Base-by-base conservation (phyloP, 2,888 invertebrate species). In the Cosmorhoe ocellata region DNA sequence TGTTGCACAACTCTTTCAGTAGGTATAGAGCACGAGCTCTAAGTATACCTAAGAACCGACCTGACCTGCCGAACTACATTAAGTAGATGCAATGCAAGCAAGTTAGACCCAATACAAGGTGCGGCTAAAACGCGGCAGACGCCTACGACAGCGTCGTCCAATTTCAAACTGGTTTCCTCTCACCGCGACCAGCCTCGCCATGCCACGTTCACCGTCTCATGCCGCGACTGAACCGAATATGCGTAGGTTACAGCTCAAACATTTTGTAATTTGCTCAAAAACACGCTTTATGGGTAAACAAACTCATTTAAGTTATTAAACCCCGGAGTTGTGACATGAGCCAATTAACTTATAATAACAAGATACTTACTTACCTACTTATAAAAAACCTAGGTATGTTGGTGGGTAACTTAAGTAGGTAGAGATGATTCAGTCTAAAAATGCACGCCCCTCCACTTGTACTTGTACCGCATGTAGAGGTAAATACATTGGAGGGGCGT, bases 131-230 rank as follows among this genome's bases (percentile, higher is more conserved):
- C 64, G 73, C 69, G 71, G 77, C 78, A 75, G 77, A 80, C 84
- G 80, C 85, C 76, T 71, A 76, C 80, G 63, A 62, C 64, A 41
- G 63, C 71, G 58, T 62, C 63, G 64, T 46, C 40, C 66, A 61
- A 67, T 69, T 37, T 33, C 74, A 81, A 88, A 89, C 88, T 71
- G 85, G 88, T 88, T 88, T 72, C 88, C 87, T 79, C 86, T 88
- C 87, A 84, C 87, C 73, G 64, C 72, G 64, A 69, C 71, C 64
- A 67, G 63, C 66, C 68, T 45, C 38, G 39, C 48, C 37, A 31
- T 42, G 47, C 37, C 39, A 66, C 67, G 69, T 67, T 66, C 60
- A 58, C 61, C 47, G 48, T 28, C 51, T 52, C 32, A 42, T 13
- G 32, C 32, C 42, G 45, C 24, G 24, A 24, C 5, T 32, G 18